Evolutionary conservation across 2,797 vertebrate genomes (phyloP).

Genomic region (Caiman crocodilus): DNA sequence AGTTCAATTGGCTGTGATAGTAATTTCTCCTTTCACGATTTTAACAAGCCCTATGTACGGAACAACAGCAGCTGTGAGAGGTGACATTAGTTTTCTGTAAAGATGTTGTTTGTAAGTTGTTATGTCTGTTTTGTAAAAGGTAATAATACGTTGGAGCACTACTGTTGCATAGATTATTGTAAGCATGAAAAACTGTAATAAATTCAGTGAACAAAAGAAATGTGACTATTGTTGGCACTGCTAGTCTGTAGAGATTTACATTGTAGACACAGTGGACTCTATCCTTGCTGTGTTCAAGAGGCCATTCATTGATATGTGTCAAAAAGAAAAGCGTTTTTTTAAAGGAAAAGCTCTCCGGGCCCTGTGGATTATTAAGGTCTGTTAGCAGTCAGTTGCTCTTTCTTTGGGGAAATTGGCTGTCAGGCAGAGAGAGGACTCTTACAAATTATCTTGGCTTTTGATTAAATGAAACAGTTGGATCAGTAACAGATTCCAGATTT

Average conservation of each 20-base stretch:
- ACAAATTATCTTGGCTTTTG: constrained; percentile 72
- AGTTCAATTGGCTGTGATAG: neutral
- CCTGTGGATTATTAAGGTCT: constrained; percentile 79
- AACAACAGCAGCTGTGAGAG: constrained; percentile 11
- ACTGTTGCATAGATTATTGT: constrained; percentile 27
- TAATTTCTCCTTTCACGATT: constrained; percentile 24
- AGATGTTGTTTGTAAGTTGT: constrained; percentile 37
- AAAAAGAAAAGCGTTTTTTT: constrained; percentile 69
- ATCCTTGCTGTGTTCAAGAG: constrained; percentile 76
- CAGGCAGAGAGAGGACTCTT: constrained; percentile 71
- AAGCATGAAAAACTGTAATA: constrained; percentile 41
- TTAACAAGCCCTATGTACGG: constrained; percentile 25
- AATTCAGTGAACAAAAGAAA: constrained; percentile 37
- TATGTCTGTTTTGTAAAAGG: constrained; percentile 47
- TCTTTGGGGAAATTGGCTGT: constrained; percentile 76
- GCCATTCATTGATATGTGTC: constrained; percentile 78
- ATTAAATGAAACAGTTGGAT: constrained; percentile 77
- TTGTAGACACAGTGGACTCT: constrained; percentile 60
- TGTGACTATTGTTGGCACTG: constrained; percentile 55
- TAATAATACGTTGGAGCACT: neutral
- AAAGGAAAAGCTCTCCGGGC: constrained; percentile 61
- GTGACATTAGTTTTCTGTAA: neutral
- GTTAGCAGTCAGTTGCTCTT: constrained; percentile 78
- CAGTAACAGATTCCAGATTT: constrained; percentile 70
- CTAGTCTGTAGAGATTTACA: constrained; percentile 36